These are phyloP conservation scores for Cygnus atratus DNA, from an alignment of 2,113 vertebrate genomes.

Conservation along the genomic window DNA sequence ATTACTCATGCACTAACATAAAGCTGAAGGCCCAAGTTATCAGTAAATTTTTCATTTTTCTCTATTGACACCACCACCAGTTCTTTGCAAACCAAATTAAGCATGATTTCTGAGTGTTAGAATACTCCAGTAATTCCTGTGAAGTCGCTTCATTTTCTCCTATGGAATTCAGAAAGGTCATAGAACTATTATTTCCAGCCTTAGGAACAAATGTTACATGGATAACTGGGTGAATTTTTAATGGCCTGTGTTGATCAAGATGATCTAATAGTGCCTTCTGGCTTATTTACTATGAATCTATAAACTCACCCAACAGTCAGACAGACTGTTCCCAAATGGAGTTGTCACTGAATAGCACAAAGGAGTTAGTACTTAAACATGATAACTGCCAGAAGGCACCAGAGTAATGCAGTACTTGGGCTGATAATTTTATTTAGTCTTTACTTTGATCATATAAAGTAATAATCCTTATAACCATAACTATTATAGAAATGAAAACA, in stretches of 20 bases:
- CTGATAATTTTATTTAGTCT: not conserved
- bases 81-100: not conserved
- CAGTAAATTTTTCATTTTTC: not conserved
- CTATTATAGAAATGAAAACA: not conserved
- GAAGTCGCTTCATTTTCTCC: not conserved
- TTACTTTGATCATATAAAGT: slow-evolving; percentile 7
- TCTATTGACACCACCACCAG: not conserved
- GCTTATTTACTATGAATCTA: not conserved
- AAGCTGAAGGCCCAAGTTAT: not conserved
- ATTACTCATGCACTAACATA: not conserved
- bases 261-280: not conserved
- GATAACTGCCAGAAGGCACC: not conserved
- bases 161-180: not conserved
- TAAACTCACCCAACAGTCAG: not conserved
- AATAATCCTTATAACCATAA: not conserved
- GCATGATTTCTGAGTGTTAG: not conserved
- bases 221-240: not conserved
- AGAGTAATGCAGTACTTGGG: not conserved
- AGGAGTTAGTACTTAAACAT: not conserved
- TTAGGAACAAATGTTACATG: not conserved
- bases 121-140: not conserved
- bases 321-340: not conserved
- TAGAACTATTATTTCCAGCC: not conserved
- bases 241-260: not conserved
- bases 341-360: not conserved